Evolutionary conservation across 2,797 vertebrate species (phyloP).

Genomic region (Muraenolepis orangiensis): DNA sequence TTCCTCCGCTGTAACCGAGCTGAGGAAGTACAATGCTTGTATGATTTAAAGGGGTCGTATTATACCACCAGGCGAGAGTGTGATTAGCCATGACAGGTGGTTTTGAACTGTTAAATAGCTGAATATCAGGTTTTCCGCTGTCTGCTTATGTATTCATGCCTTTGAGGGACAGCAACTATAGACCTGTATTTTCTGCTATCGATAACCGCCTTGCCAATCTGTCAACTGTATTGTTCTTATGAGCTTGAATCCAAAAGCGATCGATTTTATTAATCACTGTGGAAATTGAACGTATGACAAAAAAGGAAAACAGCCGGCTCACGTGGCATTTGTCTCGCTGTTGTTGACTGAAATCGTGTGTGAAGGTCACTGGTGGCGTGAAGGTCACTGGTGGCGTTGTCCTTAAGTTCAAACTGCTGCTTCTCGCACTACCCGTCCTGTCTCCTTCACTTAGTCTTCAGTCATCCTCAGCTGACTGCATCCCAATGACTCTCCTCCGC

Average conservation of each 20-base stretch:
- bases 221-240: too few species aligned
- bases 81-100: too few species aligned
- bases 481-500: background rate
- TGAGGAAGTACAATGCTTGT: conserved; percentile 34
- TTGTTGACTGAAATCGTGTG: background rate
- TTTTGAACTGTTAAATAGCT: too few species aligned
- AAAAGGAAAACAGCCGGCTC: background rate
- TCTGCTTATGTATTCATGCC: too few species aligned
- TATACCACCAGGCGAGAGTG: too few species aligned
- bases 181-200: too few species aligned
- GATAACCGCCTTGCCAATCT: too few species aligned
- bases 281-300: background rate
- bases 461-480: background rate
- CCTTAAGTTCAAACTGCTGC: too few species aligned
- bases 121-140: too few species aligned
- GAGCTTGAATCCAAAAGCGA: background rate
- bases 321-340: too few species aligned
- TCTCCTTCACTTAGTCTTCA: background rate
- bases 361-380: background rate
- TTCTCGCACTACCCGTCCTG: background rate
- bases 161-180: too few species aligned
- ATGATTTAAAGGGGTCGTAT: conserved; percentile 39
- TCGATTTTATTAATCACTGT: background rate
- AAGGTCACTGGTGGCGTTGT: background rate
- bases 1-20: conserved; percentile 32